Evolutionary conservation across 2,888 invertebrate species (phyloP).

Genomic region (Caenorhabditis uteleia): DNA sequence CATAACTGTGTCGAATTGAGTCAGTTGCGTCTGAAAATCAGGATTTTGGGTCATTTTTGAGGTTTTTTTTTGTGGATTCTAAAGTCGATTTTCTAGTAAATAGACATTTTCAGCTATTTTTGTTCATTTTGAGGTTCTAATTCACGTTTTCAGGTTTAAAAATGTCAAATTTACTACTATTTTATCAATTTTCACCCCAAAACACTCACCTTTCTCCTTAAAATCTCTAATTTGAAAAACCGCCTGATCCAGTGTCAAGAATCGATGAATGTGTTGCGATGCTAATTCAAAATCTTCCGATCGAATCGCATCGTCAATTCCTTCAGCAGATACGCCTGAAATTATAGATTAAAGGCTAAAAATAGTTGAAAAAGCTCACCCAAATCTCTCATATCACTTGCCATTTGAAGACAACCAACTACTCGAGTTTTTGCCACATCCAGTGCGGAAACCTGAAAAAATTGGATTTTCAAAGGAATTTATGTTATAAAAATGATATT

Average conservation of each 20-base stretch:
- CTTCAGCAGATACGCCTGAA: slow-evolving; percentile 84
- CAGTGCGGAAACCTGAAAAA: slow-evolving; percentile 79
- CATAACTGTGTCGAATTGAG: slow-evolving; percentile 78
- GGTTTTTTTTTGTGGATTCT: background rate
- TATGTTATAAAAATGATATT: background rate
- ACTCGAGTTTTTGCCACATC: slow-evolving; percentile 92
- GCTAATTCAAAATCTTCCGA: slow-evolving; percentile 96
- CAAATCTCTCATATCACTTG: slow-evolving; percentile 75
- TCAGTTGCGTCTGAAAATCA: slow-evolving; percentile 61
- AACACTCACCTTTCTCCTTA: slow-evolving; percentile 40
- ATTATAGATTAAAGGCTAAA: background rate
- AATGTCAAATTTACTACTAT: no score
- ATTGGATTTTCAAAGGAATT: background rate
- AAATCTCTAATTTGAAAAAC: slow-evolving; percentile 65
- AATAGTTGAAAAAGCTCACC: slow-evolving; percentile 42
- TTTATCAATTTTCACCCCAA: background rate
- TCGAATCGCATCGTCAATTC: slow-evolving; percentile 90
- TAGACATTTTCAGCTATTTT: background rate
- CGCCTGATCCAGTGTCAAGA: slow-evolving; percentile 67
- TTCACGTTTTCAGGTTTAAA: no score
- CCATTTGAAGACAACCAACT: slow-evolving; percentile 89
- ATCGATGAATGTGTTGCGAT: slow-evolving; percentile 86
- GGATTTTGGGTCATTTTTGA: background rate
- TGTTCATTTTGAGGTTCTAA: no score
- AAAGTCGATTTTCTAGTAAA: background rate